Conservation (phyloP, 2,113 vertebrate genomes). For the Amazona guildingii region DNA sequence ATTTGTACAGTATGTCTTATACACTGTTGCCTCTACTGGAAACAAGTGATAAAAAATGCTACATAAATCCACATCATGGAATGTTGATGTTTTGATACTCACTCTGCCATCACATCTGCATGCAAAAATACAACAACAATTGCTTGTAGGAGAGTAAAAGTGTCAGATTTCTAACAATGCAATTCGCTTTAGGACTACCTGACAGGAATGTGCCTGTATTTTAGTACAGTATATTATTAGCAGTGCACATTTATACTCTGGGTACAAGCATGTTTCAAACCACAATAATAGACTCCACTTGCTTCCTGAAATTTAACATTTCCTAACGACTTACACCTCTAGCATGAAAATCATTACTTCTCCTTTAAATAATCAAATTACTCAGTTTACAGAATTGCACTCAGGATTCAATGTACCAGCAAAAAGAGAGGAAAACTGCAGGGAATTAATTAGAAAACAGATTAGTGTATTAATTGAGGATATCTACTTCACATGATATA, state of each 20-base stretch:
- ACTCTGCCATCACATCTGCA: constrained; percentile 49
- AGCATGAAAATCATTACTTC: background rate
- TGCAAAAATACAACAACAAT: constrained; percentile 35
- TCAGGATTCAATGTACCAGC: constrained; percentile 45
- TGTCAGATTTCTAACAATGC: constrained; percentile 16
- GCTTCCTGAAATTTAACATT: background rate
- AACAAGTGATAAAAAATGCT: constrained; percentile 15
- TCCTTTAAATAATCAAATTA: constrained; percentile 51
- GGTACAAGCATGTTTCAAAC: constrained; percentile 8
- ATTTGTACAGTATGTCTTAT: background rate
- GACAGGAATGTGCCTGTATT: background rate
- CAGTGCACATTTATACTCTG: background rate
- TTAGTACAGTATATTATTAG: background rate
- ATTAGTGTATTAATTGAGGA: constrained; percentile 60
- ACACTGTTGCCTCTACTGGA: background rate
- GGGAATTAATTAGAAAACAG: constrained; percentile 65
- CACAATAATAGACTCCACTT: background rate
- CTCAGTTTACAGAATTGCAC: constrained; percentile 28
- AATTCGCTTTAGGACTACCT: background rate
- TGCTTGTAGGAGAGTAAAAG: background rate
- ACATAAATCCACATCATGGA: constrained; percentile 20
- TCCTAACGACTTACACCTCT: background rate
- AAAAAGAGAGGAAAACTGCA: background rate
- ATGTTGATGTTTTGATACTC: constrained; percentile 34
- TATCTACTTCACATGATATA: constrained; percentile 20